Percentiles rank a stretch among this genome's conserved stretches.
These are phyloP conservation scores for Plumapathes pennacea DNA, from an alignment of 92 coral and sea anemone species.

Conservation along the genomic window DNA sequence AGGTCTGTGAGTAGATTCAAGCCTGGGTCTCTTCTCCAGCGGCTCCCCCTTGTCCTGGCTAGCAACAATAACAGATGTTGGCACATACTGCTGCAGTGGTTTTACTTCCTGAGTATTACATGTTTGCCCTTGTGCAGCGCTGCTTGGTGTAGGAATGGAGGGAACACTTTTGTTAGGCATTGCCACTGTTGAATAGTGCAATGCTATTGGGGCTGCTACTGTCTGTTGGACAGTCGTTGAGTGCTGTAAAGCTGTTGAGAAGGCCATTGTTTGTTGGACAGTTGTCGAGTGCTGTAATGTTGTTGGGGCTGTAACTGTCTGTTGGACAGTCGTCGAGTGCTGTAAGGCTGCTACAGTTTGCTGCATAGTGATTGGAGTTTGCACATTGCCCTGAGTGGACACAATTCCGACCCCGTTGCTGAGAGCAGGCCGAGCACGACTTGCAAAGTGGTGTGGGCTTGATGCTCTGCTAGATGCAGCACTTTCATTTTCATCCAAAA, in stretches of 20 bases:
- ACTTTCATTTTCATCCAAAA: slow-evolving; percentile 97
- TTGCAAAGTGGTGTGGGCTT: slow-evolving; percentile 89
- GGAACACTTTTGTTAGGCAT: too few relatives aligned
- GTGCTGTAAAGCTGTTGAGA: slow-evolving; percentile 21
- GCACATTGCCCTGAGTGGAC: too few relatives aligned
- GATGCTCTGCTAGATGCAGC: slow-evolving; percentile 99
- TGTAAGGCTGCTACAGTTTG: slow-evolving; percentile 20
- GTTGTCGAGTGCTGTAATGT: too few relatives aligned
- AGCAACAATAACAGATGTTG: slow-evolving; percentile 93
- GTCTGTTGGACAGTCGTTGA: slow-evolving; percentile 17
- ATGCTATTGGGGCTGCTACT: slow-evolving; percentile 52
- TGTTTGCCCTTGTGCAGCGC: too few relatives aligned
- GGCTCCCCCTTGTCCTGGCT: slow-evolving; percentile 72
- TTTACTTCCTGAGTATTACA: too few relatives aligned
- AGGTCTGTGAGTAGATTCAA: slow-evolving; percentile 50
- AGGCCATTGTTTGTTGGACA: slow-evolving; percentile 1
- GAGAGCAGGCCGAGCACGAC: slow-evolving; percentile 64
- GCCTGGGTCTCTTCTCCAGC: slow-evolving; percentile 69
- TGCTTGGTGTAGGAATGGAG: too few relatives aligned
- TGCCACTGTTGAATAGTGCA: too few relatives aligned
- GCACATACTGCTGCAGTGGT: slow-evolving; percentile 82
- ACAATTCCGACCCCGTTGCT: too few relatives aligned
- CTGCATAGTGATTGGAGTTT: too few relatives aligned
- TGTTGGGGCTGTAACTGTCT: slow-evolving; percentile 3
- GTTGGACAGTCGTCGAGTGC: neutral